Conservation (phyloP, 2,888 invertebrate genomes). For the Thelaira solivaga region DNA sequence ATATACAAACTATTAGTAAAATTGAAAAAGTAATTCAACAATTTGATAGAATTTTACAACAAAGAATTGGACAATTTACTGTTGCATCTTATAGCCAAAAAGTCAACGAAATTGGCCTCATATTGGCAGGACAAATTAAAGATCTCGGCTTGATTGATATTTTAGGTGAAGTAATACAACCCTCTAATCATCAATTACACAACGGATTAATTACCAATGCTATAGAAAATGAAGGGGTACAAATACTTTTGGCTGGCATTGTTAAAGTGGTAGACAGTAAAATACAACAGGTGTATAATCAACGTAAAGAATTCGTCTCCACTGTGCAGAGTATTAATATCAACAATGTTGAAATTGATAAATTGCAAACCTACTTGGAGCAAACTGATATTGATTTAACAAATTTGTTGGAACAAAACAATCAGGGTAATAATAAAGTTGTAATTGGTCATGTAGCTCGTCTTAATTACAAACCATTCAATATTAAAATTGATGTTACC, state of each 20-base stretch:
- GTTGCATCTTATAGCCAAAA: constrained; percentile 78
- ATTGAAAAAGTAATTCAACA: constrained; percentile 80
- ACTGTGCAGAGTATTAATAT: constrained; percentile 73
- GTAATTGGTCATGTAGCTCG: constrained; percentile 77
- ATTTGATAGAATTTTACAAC: constrained; percentile 70
- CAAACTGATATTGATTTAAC: constrained; percentile 80
- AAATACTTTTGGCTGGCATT: constrained; percentile 68
- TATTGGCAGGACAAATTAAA: constrained; percentile 47
- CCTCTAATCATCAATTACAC: constrained; percentile 30
- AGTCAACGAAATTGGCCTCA: constrained; percentile 70
- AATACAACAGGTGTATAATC: constrained; percentile 77
- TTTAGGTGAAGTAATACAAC: constrained; percentile 63
- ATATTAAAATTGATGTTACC: constrained; percentile 80
- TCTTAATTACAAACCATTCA: constrained; percentile 83
- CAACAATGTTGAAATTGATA: constrained; percentile 81
- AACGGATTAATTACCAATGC: constrained; percentile 28
- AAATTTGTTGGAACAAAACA: constrained; percentile 38
- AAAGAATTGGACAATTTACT: constrained; percentile 2
- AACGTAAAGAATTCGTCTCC: constrained; percentile 10
- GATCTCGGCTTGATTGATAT: constrained; percentile 65
- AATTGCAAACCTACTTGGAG: constrained; percentile 83
- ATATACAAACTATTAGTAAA: not conserved
- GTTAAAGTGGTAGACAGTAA: constrained; percentile 80
- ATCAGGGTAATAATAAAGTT: not conserved
- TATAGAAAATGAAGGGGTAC: constrained; percentile 18